Conservation (phyloP, 2,888 invertebrate genomes). For the Idaea biselata region DNA sequence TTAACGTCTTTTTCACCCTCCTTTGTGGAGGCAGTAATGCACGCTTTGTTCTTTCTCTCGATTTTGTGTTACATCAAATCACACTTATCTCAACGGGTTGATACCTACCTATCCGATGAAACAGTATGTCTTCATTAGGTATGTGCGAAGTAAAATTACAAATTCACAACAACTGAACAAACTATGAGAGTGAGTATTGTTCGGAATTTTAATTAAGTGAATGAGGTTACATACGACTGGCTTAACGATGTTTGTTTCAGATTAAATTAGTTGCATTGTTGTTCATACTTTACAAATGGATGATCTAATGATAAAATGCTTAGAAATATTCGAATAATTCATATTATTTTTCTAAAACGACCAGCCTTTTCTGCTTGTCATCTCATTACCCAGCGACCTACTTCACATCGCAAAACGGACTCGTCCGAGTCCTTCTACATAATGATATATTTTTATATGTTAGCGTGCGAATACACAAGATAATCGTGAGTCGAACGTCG, state of each 20-base stretch:
- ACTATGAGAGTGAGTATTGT: conserved; percentile 8
- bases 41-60: conserved; percentile 76
- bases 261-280: conserved; percentile 10
- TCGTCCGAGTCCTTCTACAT: too few relatives aligned
- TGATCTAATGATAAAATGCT: neutral
- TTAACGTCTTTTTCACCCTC: conserved; percentile 80
- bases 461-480: conserved; percentile 21
- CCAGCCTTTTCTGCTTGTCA: neutral
- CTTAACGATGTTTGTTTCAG: conserved; percentile 12
- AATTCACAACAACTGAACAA: conserved; percentile 14
- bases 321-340: neutral
- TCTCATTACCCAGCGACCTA: neutral
- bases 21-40: conserved; percentile 64
- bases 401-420: too few relatives aligned
- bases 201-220: conserved; percentile 14
- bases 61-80: conserved; percentile 73
- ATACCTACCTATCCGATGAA: conserved; percentile 15
- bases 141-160: conserved; percentile 16
- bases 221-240: conserved; percentile 11
- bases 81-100: conserved; percentile 67
- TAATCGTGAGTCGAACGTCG: conserved; percentile 31
- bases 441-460: neutral
- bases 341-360: neutral
- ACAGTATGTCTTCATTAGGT: conserved; percentile 20
- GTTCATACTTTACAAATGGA: conserved; percentile 4